Evolutionary conservation across 2,113 vertebrate species (phyloP).

Genomic region (Thamnaconus septentrionalis): DNA sequence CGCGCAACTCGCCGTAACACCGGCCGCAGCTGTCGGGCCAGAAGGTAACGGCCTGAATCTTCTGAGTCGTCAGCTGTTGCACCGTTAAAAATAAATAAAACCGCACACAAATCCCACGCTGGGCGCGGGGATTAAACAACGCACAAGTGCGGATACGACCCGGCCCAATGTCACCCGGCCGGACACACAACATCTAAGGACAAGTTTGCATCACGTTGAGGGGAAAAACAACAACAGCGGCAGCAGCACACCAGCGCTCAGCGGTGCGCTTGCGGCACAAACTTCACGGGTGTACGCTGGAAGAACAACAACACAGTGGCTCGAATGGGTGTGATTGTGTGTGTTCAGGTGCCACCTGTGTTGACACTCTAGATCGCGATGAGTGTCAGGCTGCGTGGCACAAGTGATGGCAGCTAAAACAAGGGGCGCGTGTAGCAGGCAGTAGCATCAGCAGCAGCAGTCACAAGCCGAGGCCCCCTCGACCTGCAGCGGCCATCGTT

Average conservation of each 20-base stretch:
- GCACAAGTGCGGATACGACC: conserved; percentile 27
- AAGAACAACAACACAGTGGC: not conserved
- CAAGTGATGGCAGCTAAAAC: not conserved
- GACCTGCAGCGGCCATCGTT: conserved; percentile 46
- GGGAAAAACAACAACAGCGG: not conserved
- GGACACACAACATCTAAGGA: not conserved
- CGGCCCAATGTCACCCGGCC: conserved; percentile 45
- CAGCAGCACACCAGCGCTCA: too few species aligned
- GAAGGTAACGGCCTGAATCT: conserved; percentile 70
- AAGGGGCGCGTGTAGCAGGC: too few species aligned
- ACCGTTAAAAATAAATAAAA: conserved; percentile 78
- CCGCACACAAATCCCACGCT: conserved; percentile 71
- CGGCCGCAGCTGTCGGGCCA: conserved; percentile 66
- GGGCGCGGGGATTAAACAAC: conserved; percentile 65
- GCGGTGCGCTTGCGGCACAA: conserved; percentile 27
- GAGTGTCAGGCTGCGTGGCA: not conserved
- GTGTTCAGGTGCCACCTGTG: not conserved
- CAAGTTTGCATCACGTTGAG: conserved; percentile 8
- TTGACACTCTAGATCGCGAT: not conserved
- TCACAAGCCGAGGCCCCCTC: conserved; percentile 50
- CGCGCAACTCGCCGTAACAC: too few species aligned
- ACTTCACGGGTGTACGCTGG: conserved; percentile 37
- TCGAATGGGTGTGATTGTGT: not conserved
- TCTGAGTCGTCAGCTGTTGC: conserved; percentile 74
- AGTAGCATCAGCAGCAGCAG: conserved; percentile 14